phyloP scores from a whole-genome alignment of 2,113 vertebrate species.

The Neodon shergylaensis region DNA sequence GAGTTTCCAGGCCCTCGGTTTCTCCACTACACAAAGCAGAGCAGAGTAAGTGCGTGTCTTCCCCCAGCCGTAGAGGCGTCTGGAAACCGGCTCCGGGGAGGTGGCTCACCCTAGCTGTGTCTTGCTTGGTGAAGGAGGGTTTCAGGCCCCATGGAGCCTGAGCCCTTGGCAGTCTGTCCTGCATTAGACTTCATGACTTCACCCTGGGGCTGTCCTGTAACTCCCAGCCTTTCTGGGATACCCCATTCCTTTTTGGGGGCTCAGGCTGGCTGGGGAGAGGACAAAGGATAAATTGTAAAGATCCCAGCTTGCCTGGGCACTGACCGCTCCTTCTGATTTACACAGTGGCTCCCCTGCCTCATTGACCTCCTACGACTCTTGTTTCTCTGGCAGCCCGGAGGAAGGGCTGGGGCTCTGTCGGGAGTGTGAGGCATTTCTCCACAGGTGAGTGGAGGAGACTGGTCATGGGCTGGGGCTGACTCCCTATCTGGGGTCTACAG shows the following conservation, averaged over 20 bases:
- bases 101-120: fast-evolving
- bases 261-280: background rate
- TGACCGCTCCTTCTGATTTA: background rate
- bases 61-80: background rate
- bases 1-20: background rate
- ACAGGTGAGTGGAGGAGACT: background rate
- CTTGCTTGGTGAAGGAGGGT: background rate
- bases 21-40: background rate
- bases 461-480: background rate
- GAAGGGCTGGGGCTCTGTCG: too few species aligned
- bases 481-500: background rate
- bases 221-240: background rate
- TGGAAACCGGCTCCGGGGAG: background rate
- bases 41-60: background rate
- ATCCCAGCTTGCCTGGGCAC: background rate
- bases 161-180: background rate
- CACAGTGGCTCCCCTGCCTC: background rate
- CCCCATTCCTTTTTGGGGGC: background rate
- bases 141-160: background rate
- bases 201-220: background rate
- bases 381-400: background rate
- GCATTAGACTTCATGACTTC: background rate
- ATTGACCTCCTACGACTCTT: background rate
- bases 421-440: background rate
- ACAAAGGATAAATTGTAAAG: background rate